Percentiles rank a stretch among this genome's conserved stretches.
phyloP scores from a whole-genome alignment of 1,140 invertebrate species.

The Episyrphus balteatus region DNA sequence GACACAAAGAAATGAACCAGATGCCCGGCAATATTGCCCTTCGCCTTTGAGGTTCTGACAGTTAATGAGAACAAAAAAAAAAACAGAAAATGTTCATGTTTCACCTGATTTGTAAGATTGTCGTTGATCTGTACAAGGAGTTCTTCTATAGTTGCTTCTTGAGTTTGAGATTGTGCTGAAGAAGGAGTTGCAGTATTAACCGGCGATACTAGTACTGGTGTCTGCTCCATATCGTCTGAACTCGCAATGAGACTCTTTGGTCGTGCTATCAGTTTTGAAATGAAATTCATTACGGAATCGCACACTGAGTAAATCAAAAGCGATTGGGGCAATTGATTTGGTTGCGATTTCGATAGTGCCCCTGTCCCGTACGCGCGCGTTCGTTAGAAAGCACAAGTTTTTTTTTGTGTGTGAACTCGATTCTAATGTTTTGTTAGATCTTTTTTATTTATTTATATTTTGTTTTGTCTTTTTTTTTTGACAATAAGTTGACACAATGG shows the following conservation, averaged over 20 bases:
- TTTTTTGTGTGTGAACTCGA: constrained; percentile 14
- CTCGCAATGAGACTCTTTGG: constrained; percentile 16
- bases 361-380: constrained; percentile 9
- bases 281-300: constrained; percentile 21
- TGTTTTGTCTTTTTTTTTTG: neutral
- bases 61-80: no score
- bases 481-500: no score
- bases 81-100: no score
- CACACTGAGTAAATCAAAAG: constrained; percentile 2
- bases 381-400: constrained; percentile 11
- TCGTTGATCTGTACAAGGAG: constrained; percentile 6
- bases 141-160: constrained; percentile 7
- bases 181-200: neutral
- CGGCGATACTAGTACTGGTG: neutral
- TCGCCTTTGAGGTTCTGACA: no score
- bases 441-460: neutral
- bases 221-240: neutral
- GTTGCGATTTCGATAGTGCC: constrained; percentile 15
- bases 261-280: constrained; percentile 26
- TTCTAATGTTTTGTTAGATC: constrained; percentile 6
- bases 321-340: neutral
- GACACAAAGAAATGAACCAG: no score
- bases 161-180: neutral
- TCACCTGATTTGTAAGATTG: constrained; percentile 1
- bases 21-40: no score